Conservation (phyloP, 35 echinoderm and acorn worm genomes). For the Diadema setosum region DNA sequence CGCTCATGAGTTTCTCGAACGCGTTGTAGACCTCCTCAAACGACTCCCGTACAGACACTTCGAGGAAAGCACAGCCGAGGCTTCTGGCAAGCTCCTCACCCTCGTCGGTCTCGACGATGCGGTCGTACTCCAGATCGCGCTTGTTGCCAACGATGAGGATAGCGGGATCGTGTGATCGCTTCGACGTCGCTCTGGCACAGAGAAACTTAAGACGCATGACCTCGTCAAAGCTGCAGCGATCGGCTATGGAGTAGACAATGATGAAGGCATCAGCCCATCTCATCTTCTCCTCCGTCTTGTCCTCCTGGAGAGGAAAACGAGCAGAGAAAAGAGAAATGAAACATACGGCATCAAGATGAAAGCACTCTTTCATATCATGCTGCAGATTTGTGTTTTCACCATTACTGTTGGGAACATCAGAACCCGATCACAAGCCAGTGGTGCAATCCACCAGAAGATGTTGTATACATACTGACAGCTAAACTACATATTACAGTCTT, state of each 20-base stretch:
- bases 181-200: conserved; percentile 48
- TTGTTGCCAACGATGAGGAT: conserved; percentile 97
- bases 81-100: conserved; percentile 48
- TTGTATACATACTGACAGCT: too few relatives aligned
- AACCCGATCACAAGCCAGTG: too few relatives aligned
- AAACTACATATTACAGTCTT: too few relatives aligned
- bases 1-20: conserved; percentile 71
- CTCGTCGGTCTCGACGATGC: conserved; percentile 64
- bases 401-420: too few relatives aligned
- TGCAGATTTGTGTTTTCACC: too few relatives aligned
- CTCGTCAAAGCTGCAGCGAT: conserved; percentile 94
- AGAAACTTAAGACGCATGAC: conserved; percentile 86
- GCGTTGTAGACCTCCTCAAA: conserved; percentile 69
- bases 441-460: too few relatives aligned
- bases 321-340: neutral
- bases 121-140: conserved; percentile 69
- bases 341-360: too few relatives aligned
- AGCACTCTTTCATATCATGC: too few relatives aligned
- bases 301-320: conserved; percentile 35
- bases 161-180: conserved; percentile 56
- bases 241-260: conserved; percentile 90
- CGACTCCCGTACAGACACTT: conserved; percentile 75
- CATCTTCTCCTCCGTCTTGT: conserved; percentile 72
- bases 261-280: conserved; percentile 97
- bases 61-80: conserved; percentile 67